Percentiles rank a stretch among this genome's conserved stretches.
These are phyloP conservation scores for Cydia fagiglandana DNA, from an alignment of 1,140 invertebrate genomes.

Conservation along the genomic window DNA sequence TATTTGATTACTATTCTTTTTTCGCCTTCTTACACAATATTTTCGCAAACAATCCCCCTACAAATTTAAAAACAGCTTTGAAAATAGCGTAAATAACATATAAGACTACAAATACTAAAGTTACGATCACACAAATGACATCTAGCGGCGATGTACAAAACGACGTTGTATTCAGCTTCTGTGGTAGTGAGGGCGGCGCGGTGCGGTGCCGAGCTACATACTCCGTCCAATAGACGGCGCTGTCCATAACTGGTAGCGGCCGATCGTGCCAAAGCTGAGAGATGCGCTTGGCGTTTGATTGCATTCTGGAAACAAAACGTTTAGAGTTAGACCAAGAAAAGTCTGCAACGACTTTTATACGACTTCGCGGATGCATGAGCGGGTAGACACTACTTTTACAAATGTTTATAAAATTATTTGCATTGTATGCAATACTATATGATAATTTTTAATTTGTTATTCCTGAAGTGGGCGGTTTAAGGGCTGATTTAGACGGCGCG, in stretches of 20 bases:
- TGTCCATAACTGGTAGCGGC: slow-evolving; percentile 68
- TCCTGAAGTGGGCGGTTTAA: too few species aligned
- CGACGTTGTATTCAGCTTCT: slow-evolving; percentile 46
- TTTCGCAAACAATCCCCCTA: slow-evolving; percentile 31
- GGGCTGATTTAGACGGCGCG: too few species aligned
- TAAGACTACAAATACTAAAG: slow-evolving; percentile 44
- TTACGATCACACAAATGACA: slow-evolving; percentile 46
- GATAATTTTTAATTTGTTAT: too few species aligned
- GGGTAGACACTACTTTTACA: too few species aligned
- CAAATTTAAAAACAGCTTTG: neutral
- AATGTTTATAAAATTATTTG: too few species aligned
- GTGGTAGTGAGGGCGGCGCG: slow-evolving; percentile 50
- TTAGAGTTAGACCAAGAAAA: too few species aligned
- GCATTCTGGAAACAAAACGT: slow-evolving; percentile 62
- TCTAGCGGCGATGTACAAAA: slow-evolving; percentile 57
- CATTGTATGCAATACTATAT: too few species aligned
- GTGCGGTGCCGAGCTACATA: slow-evolving; percentile 71
- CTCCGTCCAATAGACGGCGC: slow-evolving; percentile 80
- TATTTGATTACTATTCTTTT: neutral
- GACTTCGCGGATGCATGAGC: too few species aligned
- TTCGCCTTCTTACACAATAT: slow-evolving; percentile 32
- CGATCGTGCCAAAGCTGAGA: slow-evolving; percentile 71
- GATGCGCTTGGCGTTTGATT: slow-evolving; percentile 65
- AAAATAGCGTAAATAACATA: slow-evolving; percentile 7
- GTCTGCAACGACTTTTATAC: too few species aligned